These are phyloP conservation scores for Stegodyphus dumicola DNA, from an alignment of 1,140 invertebrate genomes.

Conservation along the genomic window DNA sequence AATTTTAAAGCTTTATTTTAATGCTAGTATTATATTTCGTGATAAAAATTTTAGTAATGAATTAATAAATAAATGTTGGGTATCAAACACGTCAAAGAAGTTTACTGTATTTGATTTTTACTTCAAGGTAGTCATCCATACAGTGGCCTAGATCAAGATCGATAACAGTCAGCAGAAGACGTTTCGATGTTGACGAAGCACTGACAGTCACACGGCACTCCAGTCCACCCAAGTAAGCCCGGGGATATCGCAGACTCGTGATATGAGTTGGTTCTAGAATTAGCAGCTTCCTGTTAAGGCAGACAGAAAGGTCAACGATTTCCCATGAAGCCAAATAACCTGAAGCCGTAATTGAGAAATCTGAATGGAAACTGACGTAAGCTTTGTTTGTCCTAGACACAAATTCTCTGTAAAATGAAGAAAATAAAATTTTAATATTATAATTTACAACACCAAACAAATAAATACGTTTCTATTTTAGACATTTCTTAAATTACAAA, in stretches of 20 bases:
- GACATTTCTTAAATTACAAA: too few relatives aligned
- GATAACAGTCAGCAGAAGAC: conserved; percentile 74
- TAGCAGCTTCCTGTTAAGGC: conserved; percentile 65
- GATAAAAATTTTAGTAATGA: too few relatives aligned
- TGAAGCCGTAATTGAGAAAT: conserved; percentile 76
- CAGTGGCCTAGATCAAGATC: conserved; percentile 70
- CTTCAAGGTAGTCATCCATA: conserved; percentile 31
- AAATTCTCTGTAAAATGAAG: conserved; percentile 68
- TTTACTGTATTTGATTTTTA: neutral
- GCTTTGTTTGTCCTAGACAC: conserved; percentile 74
- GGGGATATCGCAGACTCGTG: conserved; percentile 78
- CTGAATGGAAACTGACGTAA: conserved; percentile 76
- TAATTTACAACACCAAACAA: neutral
- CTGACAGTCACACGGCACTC: conserved; percentile 77
- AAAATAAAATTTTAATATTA: neutral
- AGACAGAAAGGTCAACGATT: conserved; percentile 76
- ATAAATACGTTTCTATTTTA: neutral
- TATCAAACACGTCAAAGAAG: too few relatives aligned
- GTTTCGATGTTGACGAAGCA: conserved; percentile 73
- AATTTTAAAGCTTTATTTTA: too few relatives aligned
- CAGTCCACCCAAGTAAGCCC: conserved; percentile 75
- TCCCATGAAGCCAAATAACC: conserved; percentile 77
- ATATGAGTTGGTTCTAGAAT: conserved; percentile 32
- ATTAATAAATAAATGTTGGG: too few relatives aligned
- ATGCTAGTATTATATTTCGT: too few relatives aligned